These are phyloP conservation scores for Ctenicera cuprea DNA, from an alignment of 2,888 invertebrate species.

Conservation along the genomic window DNA sequence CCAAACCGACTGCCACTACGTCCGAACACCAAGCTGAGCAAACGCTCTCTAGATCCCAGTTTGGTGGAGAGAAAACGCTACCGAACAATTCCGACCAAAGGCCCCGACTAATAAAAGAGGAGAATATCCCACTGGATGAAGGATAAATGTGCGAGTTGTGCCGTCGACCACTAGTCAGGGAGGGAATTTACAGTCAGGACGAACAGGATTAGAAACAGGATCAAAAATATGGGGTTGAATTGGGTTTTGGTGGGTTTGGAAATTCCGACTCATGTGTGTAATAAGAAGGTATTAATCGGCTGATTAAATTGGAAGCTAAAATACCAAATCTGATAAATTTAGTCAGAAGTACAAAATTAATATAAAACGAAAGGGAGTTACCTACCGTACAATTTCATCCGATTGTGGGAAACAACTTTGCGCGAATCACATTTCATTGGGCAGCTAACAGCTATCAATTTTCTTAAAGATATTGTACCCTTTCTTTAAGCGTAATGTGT, in stretches of 20 bases:
- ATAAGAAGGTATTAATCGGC: neutral
- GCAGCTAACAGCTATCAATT: no score
- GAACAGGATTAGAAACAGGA: slow-evolving; percentile 38
- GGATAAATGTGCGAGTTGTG: slow-evolving; percentile 51
- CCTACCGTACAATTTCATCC: no score
- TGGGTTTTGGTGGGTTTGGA: slow-evolving; percentile 7
- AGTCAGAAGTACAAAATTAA: no score
- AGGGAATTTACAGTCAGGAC: slow-evolving; percentile 43
- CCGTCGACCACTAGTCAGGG: slow-evolving; percentile 43
- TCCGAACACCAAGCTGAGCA: slow-evolving; percentile 36
- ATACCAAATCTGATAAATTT: no score
- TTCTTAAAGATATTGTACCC: no score
- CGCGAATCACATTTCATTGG: no score
- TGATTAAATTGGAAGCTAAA: no score
- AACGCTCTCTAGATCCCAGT: slow-evolving; percentile 41
- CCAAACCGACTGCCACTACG: slow-evolving; percentile 54
- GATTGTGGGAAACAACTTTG: no score
- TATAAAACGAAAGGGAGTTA: no score
- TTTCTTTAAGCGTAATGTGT: no score
- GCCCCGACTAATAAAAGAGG: slow-evolving; percentile 51
- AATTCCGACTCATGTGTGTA: neutral
- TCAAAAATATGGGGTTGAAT: slow-evolving; percentile 11
- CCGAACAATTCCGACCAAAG: slow-evolving; percentile 52
- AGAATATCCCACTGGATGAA: slow-evolving; percentile 48
- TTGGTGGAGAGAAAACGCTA: slow-evolving; percentile 43